Conservation (phyloP, 2,888 invertebrate genomes). For the Chymomyza procnemis region DNA sequence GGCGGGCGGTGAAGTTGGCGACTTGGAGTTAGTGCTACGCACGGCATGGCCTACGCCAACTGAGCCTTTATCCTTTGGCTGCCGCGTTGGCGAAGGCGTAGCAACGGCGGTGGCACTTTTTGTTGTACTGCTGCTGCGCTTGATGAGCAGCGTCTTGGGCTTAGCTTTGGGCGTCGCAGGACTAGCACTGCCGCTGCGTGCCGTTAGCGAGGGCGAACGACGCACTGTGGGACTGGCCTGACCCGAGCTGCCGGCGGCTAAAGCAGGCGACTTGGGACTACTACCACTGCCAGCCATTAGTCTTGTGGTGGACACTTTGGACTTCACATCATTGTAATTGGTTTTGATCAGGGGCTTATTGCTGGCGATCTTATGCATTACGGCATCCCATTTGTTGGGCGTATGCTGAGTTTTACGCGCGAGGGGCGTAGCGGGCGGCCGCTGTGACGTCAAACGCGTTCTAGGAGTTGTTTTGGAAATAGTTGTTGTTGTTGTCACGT, state of each 20-base stretch:
- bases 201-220: slow-evolving; percentile 46
- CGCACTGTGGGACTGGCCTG: slow-evolving; percentile 46
- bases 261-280: slow-evolving; percentile 2
- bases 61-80: slow-evolving; percentile 72
- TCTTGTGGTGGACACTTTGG: slow-evolving; percentile 84
- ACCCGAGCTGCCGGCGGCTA: slow-evolving; percentile 4
- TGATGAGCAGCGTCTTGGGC: slow-evolving; percentile 27
- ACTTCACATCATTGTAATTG: slow-evolving; percentile 91
- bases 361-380: slow-evolving; percentile 89
- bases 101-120: slow-evolving; percentile 31
- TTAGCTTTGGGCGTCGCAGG: slow-evolving; percentile 41
- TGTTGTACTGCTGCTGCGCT: slow-evolving; percentile 17
- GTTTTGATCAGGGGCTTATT: slow-evolving; percentile 82
- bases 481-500: slow-evolving; percentile 28
- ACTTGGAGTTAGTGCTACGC: slow-evolving; percentile 25
- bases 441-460: slow-evolving; percentile 8
- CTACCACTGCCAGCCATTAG: slow-evolving; percentile 27
- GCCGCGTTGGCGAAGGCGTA: slow-evolving; percentile 46
- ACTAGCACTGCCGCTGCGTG: slow-evolving; percentile 12
- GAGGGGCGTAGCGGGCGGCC: not conserved
- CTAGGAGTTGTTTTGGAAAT: slow-evolving; percentile 8
- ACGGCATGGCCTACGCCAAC: slow-evolving; percentile 38
- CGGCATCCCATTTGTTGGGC: slow-evolving; percentile 86
- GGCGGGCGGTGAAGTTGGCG: slow-evolving; percentile 54
- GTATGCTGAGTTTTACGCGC: slow-evolving; percentile 65